Evolutionary conservation across 2,888 invertebrate species (phyloP).

Genomic region (Oxystoma pomonae): DNA sequence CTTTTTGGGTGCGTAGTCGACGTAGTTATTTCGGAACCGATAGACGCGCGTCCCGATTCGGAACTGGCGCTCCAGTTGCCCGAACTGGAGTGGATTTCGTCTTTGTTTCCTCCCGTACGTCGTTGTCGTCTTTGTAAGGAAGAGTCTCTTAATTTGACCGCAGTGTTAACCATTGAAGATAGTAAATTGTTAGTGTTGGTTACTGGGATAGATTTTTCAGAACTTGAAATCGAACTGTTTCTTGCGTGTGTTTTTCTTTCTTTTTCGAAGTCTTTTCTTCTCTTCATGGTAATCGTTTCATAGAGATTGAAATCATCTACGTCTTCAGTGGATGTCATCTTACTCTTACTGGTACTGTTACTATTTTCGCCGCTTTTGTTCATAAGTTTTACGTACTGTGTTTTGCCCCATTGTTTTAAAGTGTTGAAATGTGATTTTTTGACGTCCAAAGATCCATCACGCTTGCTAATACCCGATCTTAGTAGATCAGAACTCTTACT

Average conservation of each 20-base stretch:
- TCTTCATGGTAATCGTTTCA: constrained; percentile 62
- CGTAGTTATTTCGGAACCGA: constrained; percentile 77
- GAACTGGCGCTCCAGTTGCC: constrained; percentile 96
- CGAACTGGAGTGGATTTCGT: constrained; percentile 84
- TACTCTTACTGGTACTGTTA: constrained; percentile 8
- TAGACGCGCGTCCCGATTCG: constrained; percentile 80
- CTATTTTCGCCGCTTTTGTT: constrained; percentile 58
- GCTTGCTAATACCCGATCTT: constrained; percentile 45
- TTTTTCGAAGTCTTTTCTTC: constrained; percentile 54
- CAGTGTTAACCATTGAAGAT: constrained; percentile 55
- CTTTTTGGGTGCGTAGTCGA: constrained; percentile 69
- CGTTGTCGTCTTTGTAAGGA: constrained; percentile 68
- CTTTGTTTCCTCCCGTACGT: constrained; percentile 62
- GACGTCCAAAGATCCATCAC: constrained; percentile 55
- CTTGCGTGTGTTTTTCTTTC: constrained; percentile 70
- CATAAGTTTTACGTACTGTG: constrained; percentile 70
- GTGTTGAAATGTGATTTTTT: constrained; percentile 73
- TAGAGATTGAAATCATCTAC: constrained; percentile 60
- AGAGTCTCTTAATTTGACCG: constrained; percentile 74
- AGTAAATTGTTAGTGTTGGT: constrained; percentile 41
- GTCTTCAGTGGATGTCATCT: constrained; percentile 38
- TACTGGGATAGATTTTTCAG: constrained; percentile 60
- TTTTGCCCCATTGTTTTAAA: constrained; percentile 81
- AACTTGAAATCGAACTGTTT: constrained; percentile 69
- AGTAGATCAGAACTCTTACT: constrained; percentile 75